Evolutionary conservation across 2,113 vertebrate species (phyloP), one percentile per base, ranked within the genome.

Genomic region (Bubo scandiacus): DNA sequence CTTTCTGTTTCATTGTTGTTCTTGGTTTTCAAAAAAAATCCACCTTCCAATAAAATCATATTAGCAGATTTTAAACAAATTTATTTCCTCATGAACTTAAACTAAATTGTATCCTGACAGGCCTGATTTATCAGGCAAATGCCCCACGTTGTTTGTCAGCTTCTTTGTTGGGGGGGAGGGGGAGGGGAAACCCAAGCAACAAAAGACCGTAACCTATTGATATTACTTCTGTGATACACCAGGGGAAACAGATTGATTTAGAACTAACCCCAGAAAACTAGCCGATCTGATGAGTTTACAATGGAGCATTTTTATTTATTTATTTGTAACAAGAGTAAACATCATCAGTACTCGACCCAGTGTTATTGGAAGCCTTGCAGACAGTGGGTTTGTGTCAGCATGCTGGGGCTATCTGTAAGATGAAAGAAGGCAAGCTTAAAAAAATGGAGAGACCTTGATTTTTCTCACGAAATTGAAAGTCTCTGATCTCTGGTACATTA

Each of bases 171-270:
- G 90, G 92, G 79, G 29, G 1, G 49, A 67, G 96, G 96, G 91
- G 96, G 91, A 94, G 92, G 93, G 96, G 92, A 95, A 90, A 65
- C 61, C 71, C 49, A n/a, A 79, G 87, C 94, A 91, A 97, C 95
- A 97, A 97, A 97, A 95, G 96, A 94, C 93, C 17, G 5, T 85
- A 96, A 94, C 87, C 87, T 94, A 95, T 97, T 97, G 95, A 92
- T 96, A 94, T 15, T 84, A 71, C 40, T 94, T 81, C 83, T 89
- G 57, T 9, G 4, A 47, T 95, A 67, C 94, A 55, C 83, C 2
- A 10, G 93, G 93, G 87, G 36, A 91, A 91, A 94, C 21, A 90
- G 71, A 95, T 96, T 96, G 91, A 95, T 95, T 94, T 88, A 89
- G 84, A 85, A 66, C 86, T 66, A 68, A 92, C 89, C 89, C 72